Evolutionary conservation across 2,888 invertebrate genomes (phyloP).

Genomic region (Taenaris catops): DNA sequence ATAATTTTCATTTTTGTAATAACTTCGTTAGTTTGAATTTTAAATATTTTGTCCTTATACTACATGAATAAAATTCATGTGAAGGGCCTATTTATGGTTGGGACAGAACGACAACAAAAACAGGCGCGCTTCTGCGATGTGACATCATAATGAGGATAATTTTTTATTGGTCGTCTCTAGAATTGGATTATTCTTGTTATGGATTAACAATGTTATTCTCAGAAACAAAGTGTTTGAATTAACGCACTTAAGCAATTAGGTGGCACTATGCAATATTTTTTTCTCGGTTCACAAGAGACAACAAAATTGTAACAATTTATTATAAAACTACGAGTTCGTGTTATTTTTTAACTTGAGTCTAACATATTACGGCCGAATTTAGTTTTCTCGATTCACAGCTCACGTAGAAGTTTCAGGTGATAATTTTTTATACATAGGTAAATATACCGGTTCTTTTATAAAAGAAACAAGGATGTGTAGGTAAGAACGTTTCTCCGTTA

Average conservation of each 20-base stretch:
- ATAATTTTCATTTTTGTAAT: no score
- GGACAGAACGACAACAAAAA: conserved; percentile 2
- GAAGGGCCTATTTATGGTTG: neutral
- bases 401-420: conserved; percentile 38
- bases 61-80: no score
- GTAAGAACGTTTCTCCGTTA: conserved; percentile 35
- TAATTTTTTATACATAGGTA: conserved; percentile 44
- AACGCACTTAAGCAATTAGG: conserved; percentile 15
- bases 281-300: conserved; percentile 3
- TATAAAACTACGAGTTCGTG: conserved; percentile 6
- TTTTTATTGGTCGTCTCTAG: conserved; percentile 6
- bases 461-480: conserved; percentile 38
- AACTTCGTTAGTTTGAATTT: no score
- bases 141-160: conserved; percentile 22
- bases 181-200: conserved; percentile 9
- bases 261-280: conserved; percentile 10
- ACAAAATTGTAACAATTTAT: conserved; percentile 9
- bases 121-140: conserved; percentile 10
- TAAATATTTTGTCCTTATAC: no score
- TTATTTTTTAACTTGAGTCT: conserved; percentile 12
- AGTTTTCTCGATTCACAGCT: conserved; percentile 7
- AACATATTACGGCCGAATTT: conserved; percentile 11
- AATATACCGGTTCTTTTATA: conserved; percentile 38
- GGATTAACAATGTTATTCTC: conserved; percentile 5
- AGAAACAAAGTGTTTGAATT: conserved; percentile 9